Conservation (phyloP, 2,797 vertebrate species). For the Gambelia wislizenii region DNA sequence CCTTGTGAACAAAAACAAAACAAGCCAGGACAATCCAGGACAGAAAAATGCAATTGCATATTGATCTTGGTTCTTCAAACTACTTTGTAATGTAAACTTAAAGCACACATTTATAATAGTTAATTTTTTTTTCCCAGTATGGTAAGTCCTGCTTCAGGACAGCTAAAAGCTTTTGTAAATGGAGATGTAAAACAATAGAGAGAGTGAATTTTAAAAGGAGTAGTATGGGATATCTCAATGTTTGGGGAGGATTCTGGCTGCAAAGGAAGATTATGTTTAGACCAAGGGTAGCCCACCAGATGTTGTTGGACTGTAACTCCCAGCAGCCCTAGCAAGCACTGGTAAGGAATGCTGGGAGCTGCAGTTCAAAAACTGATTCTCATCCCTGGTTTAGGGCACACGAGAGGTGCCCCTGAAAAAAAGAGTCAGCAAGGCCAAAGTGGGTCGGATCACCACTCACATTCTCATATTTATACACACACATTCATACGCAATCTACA, state of each 20-base stretch:
- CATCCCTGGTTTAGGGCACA: no score
- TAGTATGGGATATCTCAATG: not conserved
- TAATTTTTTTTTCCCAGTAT: not conserved
- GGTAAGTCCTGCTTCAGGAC: not conserved
- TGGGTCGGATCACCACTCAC: no score
- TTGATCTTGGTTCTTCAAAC: not conserved
- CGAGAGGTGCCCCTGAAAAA: no score
- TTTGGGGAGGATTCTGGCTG: not conserved
- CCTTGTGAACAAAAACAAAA: not conserved
- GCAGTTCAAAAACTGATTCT: no score
- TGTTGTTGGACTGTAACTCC: no score
- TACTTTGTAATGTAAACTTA: not conserved
- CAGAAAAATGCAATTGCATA: not conserved
- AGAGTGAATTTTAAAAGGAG: not conserved
- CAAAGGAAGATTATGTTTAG: not conserved
- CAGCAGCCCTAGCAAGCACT: no score
- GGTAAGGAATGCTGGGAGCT: no score
- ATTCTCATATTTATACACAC: not conserved
- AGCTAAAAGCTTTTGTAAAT: not conserved
- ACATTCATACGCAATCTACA: not conserved
- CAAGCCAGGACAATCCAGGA: not conserved
- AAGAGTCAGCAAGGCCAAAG: no score
- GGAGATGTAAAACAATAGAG: not conserved
- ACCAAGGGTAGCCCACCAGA: no score
- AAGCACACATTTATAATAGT: not conserved